phyloP scores from a whole-genome alignment of 2,113 vertebrate genomes.

The Megaceryle maxima region DNA sequence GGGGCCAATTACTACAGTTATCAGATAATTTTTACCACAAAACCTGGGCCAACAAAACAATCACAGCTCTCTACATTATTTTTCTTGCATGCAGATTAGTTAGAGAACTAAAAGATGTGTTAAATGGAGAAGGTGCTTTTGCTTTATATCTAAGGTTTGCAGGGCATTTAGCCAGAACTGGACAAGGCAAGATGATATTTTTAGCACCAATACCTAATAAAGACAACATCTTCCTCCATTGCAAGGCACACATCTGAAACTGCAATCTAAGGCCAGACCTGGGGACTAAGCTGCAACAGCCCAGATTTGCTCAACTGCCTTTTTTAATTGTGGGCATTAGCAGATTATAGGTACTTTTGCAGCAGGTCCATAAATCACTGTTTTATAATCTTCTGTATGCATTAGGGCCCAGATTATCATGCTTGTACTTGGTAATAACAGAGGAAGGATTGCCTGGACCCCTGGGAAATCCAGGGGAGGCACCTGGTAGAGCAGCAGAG shows the following conservation, averaged over 20 bases:
- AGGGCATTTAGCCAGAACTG: background rate
- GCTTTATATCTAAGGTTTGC: background rate
- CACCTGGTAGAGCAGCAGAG: background rate
- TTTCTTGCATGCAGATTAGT: background rate
- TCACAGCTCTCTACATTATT: background rate
- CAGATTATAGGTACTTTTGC: background rate
- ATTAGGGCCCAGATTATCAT: slow-evolving; percentile 21
- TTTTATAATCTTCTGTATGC: slow-evolving; percentile 30
- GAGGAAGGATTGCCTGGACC: background rate
- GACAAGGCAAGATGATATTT: background rate
- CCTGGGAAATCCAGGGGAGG: background rate
- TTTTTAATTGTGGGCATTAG: slow-evolving; percentile 31
- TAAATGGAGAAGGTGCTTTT: background rate
- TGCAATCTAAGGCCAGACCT: background rate
- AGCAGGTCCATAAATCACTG: background rate
- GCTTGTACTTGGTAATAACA: slow-evolving; percentile 39
- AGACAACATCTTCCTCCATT: background rate
- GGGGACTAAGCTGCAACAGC: background rate
- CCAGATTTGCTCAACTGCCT: background rate
- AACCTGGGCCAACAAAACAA: background rate
- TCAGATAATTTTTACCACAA: background rate
- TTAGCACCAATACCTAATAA: background rate
- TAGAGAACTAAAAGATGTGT: background rate
- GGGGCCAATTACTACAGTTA: background rate
- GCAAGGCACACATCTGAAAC: background rate